Conservation (phyloP, 2,888 invertebrate species). For the Empis livida region DNA sequence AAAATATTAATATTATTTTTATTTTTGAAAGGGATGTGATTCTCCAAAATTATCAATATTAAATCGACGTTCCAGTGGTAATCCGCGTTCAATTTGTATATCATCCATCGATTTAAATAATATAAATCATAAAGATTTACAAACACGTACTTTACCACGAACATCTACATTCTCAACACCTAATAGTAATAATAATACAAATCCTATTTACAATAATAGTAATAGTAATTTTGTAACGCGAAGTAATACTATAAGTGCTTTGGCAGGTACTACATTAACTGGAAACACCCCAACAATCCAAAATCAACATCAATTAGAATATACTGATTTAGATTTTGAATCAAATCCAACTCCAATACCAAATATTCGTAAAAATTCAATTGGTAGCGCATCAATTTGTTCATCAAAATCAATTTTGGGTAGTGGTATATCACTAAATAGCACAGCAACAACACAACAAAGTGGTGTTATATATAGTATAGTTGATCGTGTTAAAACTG, state of each 20-base stretch:
- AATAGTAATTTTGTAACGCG: conserved; percentile 18
- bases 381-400: conserved; percentile 20
- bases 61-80: conserved; percentile 23
- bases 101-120: conserved; percentile 16
- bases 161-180: conserved; percentile 10
- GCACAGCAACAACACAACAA: conserved; percentile 29
- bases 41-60: conserved; percentile 6
- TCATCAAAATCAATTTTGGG: no score
- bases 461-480: conserved; percentile 67
- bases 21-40: not conserved
- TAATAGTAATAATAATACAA: not conserved
- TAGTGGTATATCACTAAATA: no score
- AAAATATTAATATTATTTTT: no score
- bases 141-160: conserved; percentile 31
- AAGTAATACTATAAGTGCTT: conserved; percentile 42
- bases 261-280: conserved; percentile 32
- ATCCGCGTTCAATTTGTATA: conserved; percentile 27
- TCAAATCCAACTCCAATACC: conserved; percentile 38
- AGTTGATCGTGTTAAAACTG: conserved; percentile 88
- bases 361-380: conserved; percentile 10
- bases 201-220: no score
- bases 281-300: conserved; percentile 3
- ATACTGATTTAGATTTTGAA: conserved; percentile 65
- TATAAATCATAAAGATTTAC: conserved; percentile 15
- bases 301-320: conserved; percentile 48